Base-by-base conservation (phyloP, 1,140 invertebrate species). In the Wiebesia pumilae region DNA sequence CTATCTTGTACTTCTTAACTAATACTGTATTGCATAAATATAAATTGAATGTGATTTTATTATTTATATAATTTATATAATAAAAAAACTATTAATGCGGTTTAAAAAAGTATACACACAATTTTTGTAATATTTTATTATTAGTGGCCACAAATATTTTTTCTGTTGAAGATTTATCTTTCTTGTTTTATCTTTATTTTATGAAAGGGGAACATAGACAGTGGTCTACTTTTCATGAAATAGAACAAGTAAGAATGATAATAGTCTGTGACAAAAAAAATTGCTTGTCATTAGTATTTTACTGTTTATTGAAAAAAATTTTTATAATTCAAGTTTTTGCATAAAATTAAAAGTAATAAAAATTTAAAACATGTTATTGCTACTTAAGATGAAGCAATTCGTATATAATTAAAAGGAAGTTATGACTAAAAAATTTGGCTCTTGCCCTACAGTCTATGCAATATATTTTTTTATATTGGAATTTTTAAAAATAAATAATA, bases 11-110 rank as follows among this genome's bases (percentile, higher is more conserved):
- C 38, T 27, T 71, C 58, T 58, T 33, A n/a, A 81, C 43, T 27
- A 81, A 73, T 30, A 21, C 24, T 30, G 10, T 21, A 54, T 73
- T 82, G 85, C 69, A 54, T 58, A 82, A 77, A 81, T n/a, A 3
- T 3, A n/a, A 2, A 3, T 75, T 9, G 21, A 27, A 79, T n/a
- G 75, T 27, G 40, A n/a, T 51, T 65, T 81, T 67, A 43, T 51
- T 38, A n/a, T n/a, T n/a, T n/a, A n/a, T n/a, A n/a, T n/a, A n/a
- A n/a, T n/a, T n/a, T n/a, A n/a, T n/a, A n/a, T n/a, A n/a, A n/a
- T n/a, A n/a, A n/a, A n/a, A n/a, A n/a, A n/a, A n/a, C n/a, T n/a
- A n/a, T n/a, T n/a, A n/a, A n/a, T n/a, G n/a, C n/a, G n/a, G n/a
- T n/a, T n/a, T n/a, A n/a, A n/a, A n/a, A n/a, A n/a, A n/a, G n/a